Base-by-base conservation (phyloP, 1,140 invertebrate genomes). In the Neodiprion virginianus region DNA sequence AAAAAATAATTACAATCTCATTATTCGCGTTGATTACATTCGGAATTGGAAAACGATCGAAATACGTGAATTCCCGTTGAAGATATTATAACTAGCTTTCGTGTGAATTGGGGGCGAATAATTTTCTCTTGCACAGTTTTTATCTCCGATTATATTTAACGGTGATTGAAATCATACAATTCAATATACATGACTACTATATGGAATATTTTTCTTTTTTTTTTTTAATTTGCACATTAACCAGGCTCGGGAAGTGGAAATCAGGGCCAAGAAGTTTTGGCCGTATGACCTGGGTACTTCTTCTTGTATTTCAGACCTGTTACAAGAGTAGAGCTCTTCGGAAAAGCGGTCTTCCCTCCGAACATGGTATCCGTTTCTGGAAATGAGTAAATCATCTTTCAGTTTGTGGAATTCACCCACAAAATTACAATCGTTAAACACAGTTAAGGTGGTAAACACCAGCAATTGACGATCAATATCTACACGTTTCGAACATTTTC, bases 341-440 rank as follows among this genome's bases (percentile, higher is more conserved):
- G 95, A 83, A 94, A 97, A 1, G 95, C 96, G 21, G 94, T 93
- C 79, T 93, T 87, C n/a, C 96, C 96, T 74, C 89, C 89, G 83
- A 96, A 97, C 82, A 93, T 88, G 1, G 93, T 94, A 81, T 96
- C 95, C 10, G 93, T 95, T 48, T 96, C 95, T 91, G 89, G 80
- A 90, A 91, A 71, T 80, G 79, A 82, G 76, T 78, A 61, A 77
- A 9, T 48, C 73, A 14, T 21, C 61, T 1, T 66, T 66, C 61
- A 66, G 14, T 66, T 14, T 66, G 14, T 66, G 11, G 17, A 74
- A 40, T 40, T 40, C 28, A 40, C 28, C 28, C 28, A 40, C 5
- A 14, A n/a, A 67, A 14, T 11, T 17, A 8, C 72, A 12, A 74
- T n/a, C 47, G 10, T 23, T 0, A 71, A 40, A 40, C 2, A 40